These are phyloP conservation scores for Pelusios castaneus DNA, from an alignment of 2,113 vertebrate species.

Conservation along the genomic window DNA sequence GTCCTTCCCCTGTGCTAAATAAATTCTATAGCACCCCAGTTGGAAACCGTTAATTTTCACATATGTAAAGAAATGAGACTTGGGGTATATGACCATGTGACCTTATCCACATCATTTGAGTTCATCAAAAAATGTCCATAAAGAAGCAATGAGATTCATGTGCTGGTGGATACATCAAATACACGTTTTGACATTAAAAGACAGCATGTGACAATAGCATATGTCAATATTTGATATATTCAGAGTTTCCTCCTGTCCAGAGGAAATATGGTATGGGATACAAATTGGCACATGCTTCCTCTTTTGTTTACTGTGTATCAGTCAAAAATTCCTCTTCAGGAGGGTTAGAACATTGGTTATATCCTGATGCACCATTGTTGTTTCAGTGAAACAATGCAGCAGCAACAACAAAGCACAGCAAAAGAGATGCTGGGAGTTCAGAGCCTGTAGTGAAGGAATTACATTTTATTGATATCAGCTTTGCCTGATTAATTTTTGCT, in stretches of 20 bases:
- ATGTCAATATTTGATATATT: neutral
- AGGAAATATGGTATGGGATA: neutral
- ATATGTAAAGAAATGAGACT: neutral
- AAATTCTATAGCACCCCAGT: neutral
- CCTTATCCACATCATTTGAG: neutral
- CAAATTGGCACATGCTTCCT: neutral
- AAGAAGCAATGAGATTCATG: neutral
- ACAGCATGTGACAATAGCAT: neutral
- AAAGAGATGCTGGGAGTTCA: neutral
- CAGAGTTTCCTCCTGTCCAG: neutral
- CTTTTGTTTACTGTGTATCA: neutral
- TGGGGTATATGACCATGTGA: neutral
- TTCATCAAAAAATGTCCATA: neutral
- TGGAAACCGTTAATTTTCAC: neutral
- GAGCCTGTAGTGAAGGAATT: conserved; percentile 12
- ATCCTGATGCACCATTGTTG: neutral
- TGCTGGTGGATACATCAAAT: neutral
- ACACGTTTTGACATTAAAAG: neutral
- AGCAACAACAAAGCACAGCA: neutral
- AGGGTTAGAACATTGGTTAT: neutral
- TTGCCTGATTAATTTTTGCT: conserved; percentile 22
- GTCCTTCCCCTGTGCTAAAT: neutral
- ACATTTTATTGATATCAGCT: neutral
- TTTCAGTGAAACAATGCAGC: neutral
- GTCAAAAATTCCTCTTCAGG: neutral